A percentile compares a stretch with the other conserved stretches of the same genome.
These are phyloP conservation scores for Brienomyrus brachyistius DNA, from an alignment of 2,113 vertebrate genomes.

Conservation along the genomic window DNA sequence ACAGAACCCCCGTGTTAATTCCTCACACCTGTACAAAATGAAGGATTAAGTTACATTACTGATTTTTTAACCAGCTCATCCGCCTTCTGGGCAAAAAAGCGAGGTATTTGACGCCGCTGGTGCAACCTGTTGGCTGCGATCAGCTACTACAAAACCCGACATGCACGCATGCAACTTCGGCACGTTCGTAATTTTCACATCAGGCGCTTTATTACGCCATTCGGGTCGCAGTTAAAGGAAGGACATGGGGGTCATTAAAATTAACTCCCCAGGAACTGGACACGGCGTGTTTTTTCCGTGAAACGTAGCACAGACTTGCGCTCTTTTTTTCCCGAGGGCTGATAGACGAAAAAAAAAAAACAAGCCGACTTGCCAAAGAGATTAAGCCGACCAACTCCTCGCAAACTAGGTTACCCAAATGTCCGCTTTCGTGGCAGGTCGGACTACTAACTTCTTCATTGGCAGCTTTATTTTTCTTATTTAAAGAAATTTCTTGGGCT, in stretches of 20 bases:
- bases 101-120: slow-evolving; percentile 35
- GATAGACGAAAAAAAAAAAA: not conserved
- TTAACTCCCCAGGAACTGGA: not conserved
- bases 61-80: not conserved
- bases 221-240: not conserved
- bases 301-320: not conserved
- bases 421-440: slow-evolving; percentile 11
- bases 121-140: slow-evolving; percentile 58
- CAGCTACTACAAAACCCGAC: slow-evolving; percentile 40
- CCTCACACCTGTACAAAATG: not conserved
- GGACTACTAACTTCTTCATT: not conserved
- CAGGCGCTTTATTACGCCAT: not conserved
- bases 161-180: not conserved
- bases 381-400: not conserved
- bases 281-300: not conserved
- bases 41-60: not conserved
- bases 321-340: not conserved
- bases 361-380: not conserved
- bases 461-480: not conserved
- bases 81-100: not conserved
- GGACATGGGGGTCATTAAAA: not conserved
- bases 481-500: not conserved
- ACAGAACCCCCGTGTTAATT: not conserved
- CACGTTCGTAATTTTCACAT: not conserved
- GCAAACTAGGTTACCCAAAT: slow-evolving; percentile 6